Percentiles rank a stretch among this genome's conserved stretches.
These are phyloP conservation scores for Medauroidea extradentata DNA, from an alignment of 1,140 invertebrate species.

Conservation along the genomic window DNA sequence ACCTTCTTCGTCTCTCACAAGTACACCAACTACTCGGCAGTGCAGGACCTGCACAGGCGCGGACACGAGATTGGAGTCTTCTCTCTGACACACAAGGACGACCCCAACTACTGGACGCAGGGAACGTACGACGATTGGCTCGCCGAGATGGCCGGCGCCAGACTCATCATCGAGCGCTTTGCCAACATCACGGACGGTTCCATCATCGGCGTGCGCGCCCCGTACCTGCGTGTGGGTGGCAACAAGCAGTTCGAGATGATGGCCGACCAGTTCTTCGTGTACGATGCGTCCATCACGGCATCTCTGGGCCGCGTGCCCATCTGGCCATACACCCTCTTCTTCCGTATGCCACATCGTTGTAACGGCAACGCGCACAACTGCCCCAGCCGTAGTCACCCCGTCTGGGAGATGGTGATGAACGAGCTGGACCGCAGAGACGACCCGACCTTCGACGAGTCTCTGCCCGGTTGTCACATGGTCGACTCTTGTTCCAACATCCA, in stretches of 20 bases:
- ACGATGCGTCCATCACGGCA: slow-evolving; percentile 90
- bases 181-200: slow-evolving; percentile 88
- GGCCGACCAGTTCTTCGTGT: slow-evolving; percentile 91
- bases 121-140: slow-evolving; percentile 89
- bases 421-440: slow-evolving; percentile 88
- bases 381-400: slow-evolving; percentile 82
- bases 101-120: slow-evolving; percentile 82
- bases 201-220: slow-evolving; percentile 83
- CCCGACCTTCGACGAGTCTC: slow-evolving; percentile 82
- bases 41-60: slow-evolving; percentile 82
- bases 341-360: slow-evolving; percentile 92
- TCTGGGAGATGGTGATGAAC: slow-evolving; percentile 97
- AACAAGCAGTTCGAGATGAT: slow-evolving; percentile 96
- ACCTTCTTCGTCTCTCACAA: slow-evolving; percentile 97
- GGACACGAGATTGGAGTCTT: slow-evolving; percentile 94
- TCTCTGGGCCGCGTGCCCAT: slow-evolving; percentile 82
- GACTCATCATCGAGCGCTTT: slow-evolving; percentile 81
- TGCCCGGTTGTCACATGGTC: slow-evolving; percentile 90
- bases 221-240: slow-evolving; percentile 85
- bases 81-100: slow-evolving; percentile 89
- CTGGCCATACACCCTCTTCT: slow-evolving; percentile 94
- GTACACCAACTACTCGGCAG: slow-evolving; percentile 91
- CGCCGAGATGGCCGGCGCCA: slow-evolving; percentile 91
- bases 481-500: slow-evolving; percentile 92
- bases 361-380: slow-evolving; percentile 91